Evolutionary conservation across 2,888 invertebrate genomes (phyloP), one percentile per base, ranked within the genome.

Genomic region (Pollenia griseotomentosa): DNA sequence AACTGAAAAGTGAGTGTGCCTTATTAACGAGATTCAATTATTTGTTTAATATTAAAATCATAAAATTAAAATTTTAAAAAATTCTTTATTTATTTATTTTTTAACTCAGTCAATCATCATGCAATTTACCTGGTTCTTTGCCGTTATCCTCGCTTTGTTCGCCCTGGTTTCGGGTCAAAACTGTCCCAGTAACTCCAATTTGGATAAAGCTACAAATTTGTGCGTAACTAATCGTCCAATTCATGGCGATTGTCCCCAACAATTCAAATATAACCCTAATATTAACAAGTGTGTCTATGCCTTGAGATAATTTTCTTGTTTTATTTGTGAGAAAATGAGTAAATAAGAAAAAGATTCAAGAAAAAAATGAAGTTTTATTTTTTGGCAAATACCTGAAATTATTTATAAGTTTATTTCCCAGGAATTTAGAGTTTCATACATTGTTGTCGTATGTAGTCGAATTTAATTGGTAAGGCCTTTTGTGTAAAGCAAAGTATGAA

Each of bases 231-330:
- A 90, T 2, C 92, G 93, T n/a, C 89, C 91, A 65, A 90, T 93
- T 78, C 90, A 86, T 44, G 93, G 93, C 12, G 90, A 90, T 19
- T 93, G 93, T 68, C 93, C 93, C 10, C 1, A n/a, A 0, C 87
- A 89, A 4, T 93, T 93, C 3, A 70, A 83, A 77, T 92, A 91
- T 65, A 90, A 88, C 48, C 0, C 89, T 7, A 91, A 89, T 14
- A 68, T 90, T 8, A 93, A 93, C 88, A 92, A 90, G 74, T 93
- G 93, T 87, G 91, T 92, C 19, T 90, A 90, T 66, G 59, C 65
- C 19, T 70, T 66, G 10, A 84, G 44, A 80, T 83, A 63, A 70
- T 63, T 46, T 51, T 6, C 0, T 16, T 46, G 1, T 33, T 5
- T 6, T 33, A 46, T 19, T 46, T 33, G 63, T 65, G 23, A n/a